These are phyloP conservation scores for Empidonax traillii DNA, from an alignment of 2,113 vertebrate species.

Conservation along the genomic window DNA sequence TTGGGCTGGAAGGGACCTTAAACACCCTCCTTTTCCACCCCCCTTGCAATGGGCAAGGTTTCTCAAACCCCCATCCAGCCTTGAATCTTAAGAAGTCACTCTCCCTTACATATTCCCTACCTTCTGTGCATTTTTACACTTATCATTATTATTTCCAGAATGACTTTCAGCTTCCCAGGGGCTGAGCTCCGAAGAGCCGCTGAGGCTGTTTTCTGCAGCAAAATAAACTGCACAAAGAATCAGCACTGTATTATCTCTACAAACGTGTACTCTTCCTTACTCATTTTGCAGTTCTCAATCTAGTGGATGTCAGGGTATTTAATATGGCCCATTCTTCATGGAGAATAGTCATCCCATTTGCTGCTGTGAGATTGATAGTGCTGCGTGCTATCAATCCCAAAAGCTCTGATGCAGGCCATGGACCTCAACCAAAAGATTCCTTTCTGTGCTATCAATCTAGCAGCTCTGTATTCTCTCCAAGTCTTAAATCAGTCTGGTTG, in stretches of 20 bases:
- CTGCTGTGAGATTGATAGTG: slow-evolving; percentile 77
- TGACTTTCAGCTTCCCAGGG: slow-evolving; percentile 29
- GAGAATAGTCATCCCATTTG: slow-evolving; percentile 77
- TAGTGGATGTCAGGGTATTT: slow-evolving; percentile 79
- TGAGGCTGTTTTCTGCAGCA: neutral
- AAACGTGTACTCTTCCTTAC: slow-evolving; percentile 74
- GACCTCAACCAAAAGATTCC: slow-evolving; percentile 80
- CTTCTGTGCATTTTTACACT: neutral
- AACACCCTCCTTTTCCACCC: neutral
- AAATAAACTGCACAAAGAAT: slow-evolving; percentile 66
- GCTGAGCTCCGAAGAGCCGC: neutral
- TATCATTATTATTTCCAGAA: neutral
- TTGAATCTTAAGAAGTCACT: neutral
- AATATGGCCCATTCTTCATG: slow-evolving; percentile 80
- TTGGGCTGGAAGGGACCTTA: neutral
- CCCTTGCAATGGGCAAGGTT: neutral
- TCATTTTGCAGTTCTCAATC: slow-evolving; percentile 80
- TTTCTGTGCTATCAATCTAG: slow-evolving; percentile 78
- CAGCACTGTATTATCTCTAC: slow-evolving; percentile 69
- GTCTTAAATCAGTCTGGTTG: slow-evolving; percentile 77
- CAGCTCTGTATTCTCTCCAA: slow-evolving; percentile 62
- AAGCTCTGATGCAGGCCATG: slow-evolving; percentile 77
- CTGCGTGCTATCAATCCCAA: slow-evolving; percentile 75
- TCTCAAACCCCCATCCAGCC: neutral
- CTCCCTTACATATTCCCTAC: neutral